Percentiles rank a stretch among this genome's conserved stretches.
Conservation (phyloP, 2,888 invertebrate genomes). For the Myopa tessellatipennis region DNA sequence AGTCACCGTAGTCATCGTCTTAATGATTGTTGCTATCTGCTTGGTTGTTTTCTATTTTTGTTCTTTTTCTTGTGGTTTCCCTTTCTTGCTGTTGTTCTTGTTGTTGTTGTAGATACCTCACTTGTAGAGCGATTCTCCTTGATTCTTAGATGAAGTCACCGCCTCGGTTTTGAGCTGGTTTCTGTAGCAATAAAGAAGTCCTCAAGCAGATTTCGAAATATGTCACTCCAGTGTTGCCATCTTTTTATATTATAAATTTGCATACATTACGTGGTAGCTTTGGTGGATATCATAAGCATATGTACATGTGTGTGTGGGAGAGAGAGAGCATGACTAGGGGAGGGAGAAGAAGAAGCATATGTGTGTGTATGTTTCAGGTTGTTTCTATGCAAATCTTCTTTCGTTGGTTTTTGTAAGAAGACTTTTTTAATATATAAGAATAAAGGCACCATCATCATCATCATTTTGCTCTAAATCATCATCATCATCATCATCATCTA, state of each 20-base stretch:
- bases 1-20: not conserved
- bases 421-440: too few species aligned
- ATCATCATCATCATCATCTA: too few species aligned
- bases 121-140: too few species aligned
- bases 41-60: not conserved
- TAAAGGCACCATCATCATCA: too few species aligned
- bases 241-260: constrained; percentile 13
- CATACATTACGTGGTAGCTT: not conserved
- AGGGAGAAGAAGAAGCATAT: too few species aligned
- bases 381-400: not conserved
- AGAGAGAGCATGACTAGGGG: too few species aligned
- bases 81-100: not conserved
- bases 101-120: not conserved
- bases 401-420: not conserved
- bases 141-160: not conserved
- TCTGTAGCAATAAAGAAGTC: constrained; percentile 29
- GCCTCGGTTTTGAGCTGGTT: not conserved
- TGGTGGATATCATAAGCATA: not conserved
- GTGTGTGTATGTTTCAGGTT: not conserved
- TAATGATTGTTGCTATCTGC: not conserved
- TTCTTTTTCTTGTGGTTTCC: not conserved
- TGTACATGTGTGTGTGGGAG: not conserved
- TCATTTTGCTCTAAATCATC: too few species aligned
- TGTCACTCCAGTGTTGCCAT: constrained; percentile 36
- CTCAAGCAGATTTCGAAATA: constrained; percentile 39